Evolutionary conservation across 53 echinoderm and acorn worm species (phyloP).

Genomic region (Temnopleurus reevesii): DNA sequence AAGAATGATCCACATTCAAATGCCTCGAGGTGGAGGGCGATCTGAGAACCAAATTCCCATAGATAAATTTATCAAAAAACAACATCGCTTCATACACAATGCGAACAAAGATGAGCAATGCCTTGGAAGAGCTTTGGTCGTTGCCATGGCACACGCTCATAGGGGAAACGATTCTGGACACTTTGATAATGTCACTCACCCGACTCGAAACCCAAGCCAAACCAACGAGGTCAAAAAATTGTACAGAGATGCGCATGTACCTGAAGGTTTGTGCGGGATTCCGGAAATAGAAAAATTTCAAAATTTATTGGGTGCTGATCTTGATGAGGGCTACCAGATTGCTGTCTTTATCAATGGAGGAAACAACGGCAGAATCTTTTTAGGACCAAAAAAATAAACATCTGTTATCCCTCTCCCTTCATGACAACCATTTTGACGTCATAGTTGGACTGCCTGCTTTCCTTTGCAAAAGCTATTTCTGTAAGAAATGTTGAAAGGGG

Average conservation of each 20-base stretch:
- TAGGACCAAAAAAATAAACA: background rate
- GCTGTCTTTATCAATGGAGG: background rate
- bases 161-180: background rate
- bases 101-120: background rate
- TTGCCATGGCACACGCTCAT: constrained; percentile 16
- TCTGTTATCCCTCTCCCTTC: background rate
- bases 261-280: constrained; percentile 1
- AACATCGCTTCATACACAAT: background rate
- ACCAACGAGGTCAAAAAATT: background rate
- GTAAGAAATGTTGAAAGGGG: constrained; percentile 32
- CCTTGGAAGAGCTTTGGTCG: background rate
- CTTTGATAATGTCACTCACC: background rate
- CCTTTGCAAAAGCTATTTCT: constrained; percentile 19
- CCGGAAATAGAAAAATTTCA: constrained; percentile 32
- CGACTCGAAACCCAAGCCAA: background rate
- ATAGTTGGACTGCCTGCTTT: constrained; percentile 10
- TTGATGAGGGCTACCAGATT: background rate
- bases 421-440: constrained; percentile 41
- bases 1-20: background rate
- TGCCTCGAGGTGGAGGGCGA: background rate
- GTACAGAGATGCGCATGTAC: background rate
- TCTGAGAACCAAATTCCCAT: background rate
- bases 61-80: background rate
- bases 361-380: background rate
- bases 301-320: background rate